Conservation (phyloP, 2,888 invertebrate genomes). For the Lepidonotus clava region DNA sequence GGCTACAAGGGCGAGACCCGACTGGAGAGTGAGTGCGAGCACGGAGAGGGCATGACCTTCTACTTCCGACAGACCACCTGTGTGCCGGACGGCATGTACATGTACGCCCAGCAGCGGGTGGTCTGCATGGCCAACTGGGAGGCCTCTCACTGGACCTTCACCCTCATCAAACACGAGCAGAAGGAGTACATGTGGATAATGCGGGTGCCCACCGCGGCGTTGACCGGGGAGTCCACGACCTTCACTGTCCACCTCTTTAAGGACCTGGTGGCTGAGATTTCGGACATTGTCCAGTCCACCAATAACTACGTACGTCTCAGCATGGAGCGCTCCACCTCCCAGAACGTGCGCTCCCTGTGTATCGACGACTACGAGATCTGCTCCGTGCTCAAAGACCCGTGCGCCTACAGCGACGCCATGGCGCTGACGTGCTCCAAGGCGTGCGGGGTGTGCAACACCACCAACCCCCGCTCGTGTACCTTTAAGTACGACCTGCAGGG, state of each 20-base stretch:
- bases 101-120: conserved; percentile 61
- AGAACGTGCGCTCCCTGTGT: conserved; percentile 61
- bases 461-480: conserved; percentile 61
- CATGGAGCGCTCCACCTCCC: conserved; percentile 54
- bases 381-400: conserved; percentile 57
- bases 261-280: conserved; percentile 62
- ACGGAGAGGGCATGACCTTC: conserved; percentile 61
- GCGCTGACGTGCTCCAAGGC: conserved; percentile 62
- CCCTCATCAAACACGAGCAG: conserved; percentile 58
- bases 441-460: conserved; percentile 64
- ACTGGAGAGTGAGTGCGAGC: conserved; percentile 64
- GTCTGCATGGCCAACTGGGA: conserved; percentile 63
- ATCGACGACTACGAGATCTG: conserved; percentile 64
- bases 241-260: conserved; percentile 62
- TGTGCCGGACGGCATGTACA: conserved; percentile 62
- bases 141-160: conserved; percentile 57
- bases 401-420: conserved; percentile 57
- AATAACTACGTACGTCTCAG: conserved; percentile 60
- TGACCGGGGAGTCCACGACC: not conserved
- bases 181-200: conserved; percentile 62
- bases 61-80: conserved; percentile 62
- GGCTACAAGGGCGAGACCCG: conserved; percentile 60
- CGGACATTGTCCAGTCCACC: conserved; percentile 1
- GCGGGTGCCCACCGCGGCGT: conserved; percentile 56
- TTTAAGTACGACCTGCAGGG: conserved; percentile 59